Evolutionary conservation across 2,797 vertebrate species (phyloP).

Genomic region (Poecilia picta): DNA sequence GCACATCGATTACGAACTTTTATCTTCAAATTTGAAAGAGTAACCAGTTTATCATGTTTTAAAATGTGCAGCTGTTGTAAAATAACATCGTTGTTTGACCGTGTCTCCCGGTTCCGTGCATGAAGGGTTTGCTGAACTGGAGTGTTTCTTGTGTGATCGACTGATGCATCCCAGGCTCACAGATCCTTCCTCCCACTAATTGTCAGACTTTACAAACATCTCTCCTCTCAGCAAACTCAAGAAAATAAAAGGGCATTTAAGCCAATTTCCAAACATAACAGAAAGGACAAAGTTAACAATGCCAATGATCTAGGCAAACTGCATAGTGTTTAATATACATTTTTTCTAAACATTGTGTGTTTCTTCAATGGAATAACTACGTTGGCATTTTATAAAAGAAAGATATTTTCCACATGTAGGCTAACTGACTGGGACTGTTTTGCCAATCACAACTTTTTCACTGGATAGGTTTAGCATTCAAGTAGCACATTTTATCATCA

Average conservation of each 20-base stretch:
- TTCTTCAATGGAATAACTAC: conserved; percentile 11
- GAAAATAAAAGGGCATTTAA: not conserved
- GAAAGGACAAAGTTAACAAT: not conserved
- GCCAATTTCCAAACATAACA: not conserved
- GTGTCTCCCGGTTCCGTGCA: too few relatives aligned
- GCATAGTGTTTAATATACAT: not conserved
- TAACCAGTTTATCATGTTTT: not conserved
- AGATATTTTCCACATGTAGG: conserved; percentile 22
- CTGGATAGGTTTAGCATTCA: conserved; percentile 12
- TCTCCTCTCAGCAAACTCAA: too few relatives aligned
- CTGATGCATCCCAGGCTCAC: too few relatives aligned
- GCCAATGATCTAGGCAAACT: not conserved
- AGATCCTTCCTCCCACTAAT: too few relatives aligned
- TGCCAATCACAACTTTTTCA: not conserved
- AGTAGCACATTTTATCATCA: not conserved
- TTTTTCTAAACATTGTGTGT: not conserved
- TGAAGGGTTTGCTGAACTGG: too few relatives aligned
- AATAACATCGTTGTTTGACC: too few relatives aligned
- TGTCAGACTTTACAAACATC: too few relatives aligned
- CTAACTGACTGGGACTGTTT: conserved; percentile 30
- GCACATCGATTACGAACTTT: not conserved
- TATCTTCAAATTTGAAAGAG: not conserved
- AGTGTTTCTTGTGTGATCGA: too few relatives aligned
- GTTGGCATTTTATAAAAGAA: conserved; percentile 21
- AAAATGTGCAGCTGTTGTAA: not conserved